Percentiles rank a stretch among this genome's conserved stretches.
Evolutionary conservation across 2,113 vertebrate genomes (phyloP).

Genomic region (Sprattus sprattus): DNA sequence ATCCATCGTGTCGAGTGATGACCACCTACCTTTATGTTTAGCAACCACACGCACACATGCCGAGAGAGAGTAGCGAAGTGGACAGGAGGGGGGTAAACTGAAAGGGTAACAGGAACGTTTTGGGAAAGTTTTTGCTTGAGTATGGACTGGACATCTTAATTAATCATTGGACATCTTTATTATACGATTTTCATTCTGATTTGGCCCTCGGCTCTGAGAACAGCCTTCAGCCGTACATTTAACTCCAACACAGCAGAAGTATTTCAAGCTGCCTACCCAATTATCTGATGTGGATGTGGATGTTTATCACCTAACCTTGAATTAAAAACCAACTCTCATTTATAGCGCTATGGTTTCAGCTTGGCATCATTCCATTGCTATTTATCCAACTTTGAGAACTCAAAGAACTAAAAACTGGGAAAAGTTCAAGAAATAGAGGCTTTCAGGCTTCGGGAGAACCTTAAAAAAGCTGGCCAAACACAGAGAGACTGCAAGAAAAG

Average conservation of each 20-base stretch:
- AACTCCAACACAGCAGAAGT: background rate
- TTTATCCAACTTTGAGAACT: background rate
- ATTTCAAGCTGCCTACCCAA: background rate
- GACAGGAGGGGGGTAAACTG: too few relatives aligned
- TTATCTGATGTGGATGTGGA: background rate
- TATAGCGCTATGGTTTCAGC: background rate
- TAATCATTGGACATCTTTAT: too few relatives aligned
- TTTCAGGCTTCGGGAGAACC: background rate
- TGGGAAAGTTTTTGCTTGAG: too few relatives aligned
- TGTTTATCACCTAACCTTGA: background rate
- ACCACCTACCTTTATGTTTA: too few relatives aligned
- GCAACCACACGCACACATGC: background rate
- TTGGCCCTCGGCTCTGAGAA: background rate
- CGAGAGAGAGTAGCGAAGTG: too few relatives aligned
- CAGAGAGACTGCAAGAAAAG: background rate
- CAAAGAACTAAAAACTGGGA: constrained; percentile 13
- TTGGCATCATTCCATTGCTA: background rate
- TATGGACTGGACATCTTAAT: too few relatives aligned
- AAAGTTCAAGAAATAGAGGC: constrained; percentile 22
- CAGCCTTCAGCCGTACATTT: background rate
- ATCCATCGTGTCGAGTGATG: too few relatives aligned
- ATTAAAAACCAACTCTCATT: background rate
- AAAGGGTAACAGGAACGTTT: too few relatives aligned
- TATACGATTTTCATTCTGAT: background rate
- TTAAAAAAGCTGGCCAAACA: background rate